phyloP scores from a whole-genome alignment of 2,888 invertebrate genomes.

The Phyllotreta cruciferae region DNA sequence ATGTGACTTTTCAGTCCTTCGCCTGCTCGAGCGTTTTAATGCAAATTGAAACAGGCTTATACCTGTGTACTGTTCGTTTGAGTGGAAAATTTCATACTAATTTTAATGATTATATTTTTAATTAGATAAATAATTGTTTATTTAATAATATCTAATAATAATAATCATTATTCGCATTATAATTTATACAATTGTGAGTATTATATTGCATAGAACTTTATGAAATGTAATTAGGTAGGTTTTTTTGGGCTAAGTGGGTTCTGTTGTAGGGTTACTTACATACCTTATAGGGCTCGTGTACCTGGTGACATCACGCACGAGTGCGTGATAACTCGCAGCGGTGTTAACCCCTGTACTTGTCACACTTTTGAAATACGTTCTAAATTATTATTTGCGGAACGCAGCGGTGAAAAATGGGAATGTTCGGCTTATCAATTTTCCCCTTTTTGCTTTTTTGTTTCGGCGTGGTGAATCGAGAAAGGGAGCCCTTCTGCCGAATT shows the following conservation, averaged over 20 bases:
- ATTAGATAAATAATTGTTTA: too few species aligned
- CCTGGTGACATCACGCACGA: constrained; percentile 15
- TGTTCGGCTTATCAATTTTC: constrained; percentile 24
- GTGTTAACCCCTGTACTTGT: constrained; percentile 14
- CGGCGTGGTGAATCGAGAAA: constrained; percentile 8
- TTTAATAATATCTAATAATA: too few species aligned
- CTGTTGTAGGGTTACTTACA: neutral
- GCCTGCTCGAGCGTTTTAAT: neutral
- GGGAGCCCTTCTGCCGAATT: constrained; percentile 4
- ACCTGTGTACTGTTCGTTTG: neutral
- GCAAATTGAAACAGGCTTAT: neutral
- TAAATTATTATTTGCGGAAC: constrained; percentile 20
- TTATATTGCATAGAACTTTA: too few species aligned
- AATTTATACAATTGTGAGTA: too few species aligned
- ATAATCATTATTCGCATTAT: too few species aligned
- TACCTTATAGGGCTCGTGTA: constrained; percentile 2
- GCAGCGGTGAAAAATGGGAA: constrained; percentile 13
- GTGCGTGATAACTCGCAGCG: constrained; percentile 15
- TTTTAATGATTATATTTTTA: too few species aligned
- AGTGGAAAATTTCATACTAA: too few species aligned
- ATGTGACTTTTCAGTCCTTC: constrained; percentile 21
- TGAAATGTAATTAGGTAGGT: too few species aligned
- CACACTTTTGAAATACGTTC: constrained; percentile 20
- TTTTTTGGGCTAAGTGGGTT: too few species aligned
- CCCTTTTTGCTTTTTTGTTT: constrained; percentile 28